Evolutionary conservation across 2,888 invertebrate species (phyloP).

Genomic region (Epirrita christyi): DNA sequence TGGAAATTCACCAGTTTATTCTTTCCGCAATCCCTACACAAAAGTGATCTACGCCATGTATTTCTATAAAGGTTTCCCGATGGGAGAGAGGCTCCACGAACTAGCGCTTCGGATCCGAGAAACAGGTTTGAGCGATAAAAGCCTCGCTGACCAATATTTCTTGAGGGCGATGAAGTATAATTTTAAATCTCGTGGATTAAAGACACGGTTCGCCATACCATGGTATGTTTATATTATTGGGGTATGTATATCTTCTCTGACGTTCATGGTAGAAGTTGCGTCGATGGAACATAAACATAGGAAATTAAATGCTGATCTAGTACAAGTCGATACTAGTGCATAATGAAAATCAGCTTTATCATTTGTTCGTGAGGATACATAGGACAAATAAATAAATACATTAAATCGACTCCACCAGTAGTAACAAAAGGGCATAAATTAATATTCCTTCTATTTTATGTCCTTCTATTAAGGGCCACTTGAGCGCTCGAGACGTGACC

Average conservation of each 20-base stretch:
- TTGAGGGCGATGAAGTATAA: slow-evolving; percentile 34
- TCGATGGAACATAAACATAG: neutral
- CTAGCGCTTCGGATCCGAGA: slow-evolving; percentile 52
- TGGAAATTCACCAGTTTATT: slow-evolving; percentile 42
- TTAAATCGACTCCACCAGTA: neutral
- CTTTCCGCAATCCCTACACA: slow-evolving; percentile 45
- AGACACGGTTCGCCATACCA: slow-evolving; percentile 43
- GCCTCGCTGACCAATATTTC: slow-evolving; percentile 36
- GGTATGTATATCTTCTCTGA: slow-evolving; percentile 37
- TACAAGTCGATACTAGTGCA: too few relatives aligned
- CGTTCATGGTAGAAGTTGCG: slow-evolving; percentile 44
- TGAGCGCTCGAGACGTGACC: slow-evolving; percentile 5
- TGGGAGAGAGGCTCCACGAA: slow-evolving; percentile 41
- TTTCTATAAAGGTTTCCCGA: slow-evolving; percentile 65
- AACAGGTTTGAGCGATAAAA: slow-evolving; percentile 51
- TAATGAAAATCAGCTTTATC: too few relatives aligned
- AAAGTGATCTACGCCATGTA: slow-evolving; percentile 59
- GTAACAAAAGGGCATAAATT: slow-evolving; percentile 11
- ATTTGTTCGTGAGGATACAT: too few relatives aligned
- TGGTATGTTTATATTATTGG: slow-evolving; percentile 53
- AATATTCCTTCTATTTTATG: slow-evolving; percentile 9
- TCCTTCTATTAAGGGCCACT: slow-evolving; percentile 11
- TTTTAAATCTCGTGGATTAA: slow-evolving; percentile 25
- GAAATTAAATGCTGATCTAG: too few relatives aligned
- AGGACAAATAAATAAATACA: too few relatives aligned